phyloP scores from a whole-genome alignment of 2,797 vertebrate species.

The Gouania willdenowi region DNA sequence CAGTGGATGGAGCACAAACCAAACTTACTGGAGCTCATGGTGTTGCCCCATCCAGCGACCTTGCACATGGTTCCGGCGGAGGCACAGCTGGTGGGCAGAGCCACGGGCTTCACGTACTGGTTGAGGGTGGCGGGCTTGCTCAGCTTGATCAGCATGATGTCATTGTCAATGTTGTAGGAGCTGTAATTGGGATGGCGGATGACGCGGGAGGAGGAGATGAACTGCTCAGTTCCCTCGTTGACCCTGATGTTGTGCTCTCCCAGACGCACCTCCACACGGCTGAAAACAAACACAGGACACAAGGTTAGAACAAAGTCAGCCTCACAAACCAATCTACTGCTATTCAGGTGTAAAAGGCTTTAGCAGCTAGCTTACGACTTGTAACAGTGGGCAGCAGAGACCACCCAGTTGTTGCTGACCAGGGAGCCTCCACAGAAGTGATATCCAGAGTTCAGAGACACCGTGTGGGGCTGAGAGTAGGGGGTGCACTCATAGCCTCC shows the following conservation, averaged over 20 bases:
- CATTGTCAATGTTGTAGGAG: constrained; percentile 55
- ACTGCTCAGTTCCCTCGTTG: constrained; percentile 68
- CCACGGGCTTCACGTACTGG: constrained; percentile 61
- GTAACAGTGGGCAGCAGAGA: constrained; percentile 69
- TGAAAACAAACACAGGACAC: constrained; percentile 26
- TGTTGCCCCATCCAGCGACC: constrained; percentile 82
- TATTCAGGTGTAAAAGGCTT: no score
- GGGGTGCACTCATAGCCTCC: constrained; percentile 45
- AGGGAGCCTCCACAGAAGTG: constrained; percentile 62
- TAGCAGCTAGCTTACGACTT: constrained; percentile 27
- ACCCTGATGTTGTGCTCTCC: constrained; percentile 71
- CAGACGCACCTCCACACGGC: constrained; percentile 74
- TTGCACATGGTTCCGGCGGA: constrained; percentile 71
- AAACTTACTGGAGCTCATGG: constrained; percentile 63
- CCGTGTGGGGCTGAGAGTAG: constrained; percentile 54
- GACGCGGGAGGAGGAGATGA: constrained; percentile 58
- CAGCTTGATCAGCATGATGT: constrained; percentile 85
- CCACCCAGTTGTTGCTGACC: constrained; percentile 58
- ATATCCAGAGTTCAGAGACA: constrained; percentile 55
- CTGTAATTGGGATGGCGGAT: constrained; percentile 35
- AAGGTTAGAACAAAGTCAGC: not conserved
- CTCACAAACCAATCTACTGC: no score
- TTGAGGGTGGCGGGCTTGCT: constrained; percentile 67
- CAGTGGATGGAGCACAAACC: not conserved
- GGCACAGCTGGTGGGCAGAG: constrained; percentile 70